phyloP scores from a whole-genome alignment of 2,797 vertebrate species.

The Zalophus californianus region DNA sequence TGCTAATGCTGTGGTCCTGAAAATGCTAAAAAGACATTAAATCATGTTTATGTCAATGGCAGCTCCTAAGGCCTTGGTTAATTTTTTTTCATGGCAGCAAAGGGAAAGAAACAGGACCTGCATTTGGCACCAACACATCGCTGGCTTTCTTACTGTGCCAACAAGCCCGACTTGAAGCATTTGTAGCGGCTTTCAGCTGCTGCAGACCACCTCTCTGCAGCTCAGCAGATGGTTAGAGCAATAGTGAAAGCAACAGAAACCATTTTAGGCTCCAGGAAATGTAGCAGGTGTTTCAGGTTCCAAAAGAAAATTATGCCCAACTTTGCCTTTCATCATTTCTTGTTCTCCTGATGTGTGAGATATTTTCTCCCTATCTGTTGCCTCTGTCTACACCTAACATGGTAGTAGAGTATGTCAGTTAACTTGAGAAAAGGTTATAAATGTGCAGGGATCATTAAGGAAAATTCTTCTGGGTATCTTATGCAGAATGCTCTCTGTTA shows the following conservation, averaged over 20 bases:
- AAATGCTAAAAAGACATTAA: constrained; percentile 72
- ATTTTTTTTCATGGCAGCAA: constrained; percentile 59
- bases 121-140: constrained; percentile 53
- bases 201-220: constrained; percentile 11
- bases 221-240: constrained; percentile 69
- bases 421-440: constrained; percentile 58
- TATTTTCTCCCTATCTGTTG: neutral
- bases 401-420: neutral
- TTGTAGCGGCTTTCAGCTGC: constrained; percentile 49
- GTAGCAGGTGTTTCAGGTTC: constrained; percentile 63
- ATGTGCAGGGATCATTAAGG: constrained; percentile 57
- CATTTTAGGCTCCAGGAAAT: constrained; percentile 72
- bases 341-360: constrained; percentile 20
- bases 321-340: constrained; percentile 42
- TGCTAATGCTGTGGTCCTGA: constrained; percentile 55
- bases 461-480: constrained; percentile 42
- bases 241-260: constrained; percentile 58
- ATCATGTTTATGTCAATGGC: constrained; percentile 60
- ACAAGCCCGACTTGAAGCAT: constrained; percentile 48
- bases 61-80: constrained; percentile 68
- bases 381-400: constrained; percentile 11
- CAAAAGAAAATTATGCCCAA: constrained; percentile 65
- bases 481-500: constrained; percentile 44
- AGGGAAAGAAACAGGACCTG: constrained; percentile 53
- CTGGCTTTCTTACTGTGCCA: constrained; percentile 57